Conservation (phyloP, 2,113 vertebrate species). For the Mirza zaza region DNA sequence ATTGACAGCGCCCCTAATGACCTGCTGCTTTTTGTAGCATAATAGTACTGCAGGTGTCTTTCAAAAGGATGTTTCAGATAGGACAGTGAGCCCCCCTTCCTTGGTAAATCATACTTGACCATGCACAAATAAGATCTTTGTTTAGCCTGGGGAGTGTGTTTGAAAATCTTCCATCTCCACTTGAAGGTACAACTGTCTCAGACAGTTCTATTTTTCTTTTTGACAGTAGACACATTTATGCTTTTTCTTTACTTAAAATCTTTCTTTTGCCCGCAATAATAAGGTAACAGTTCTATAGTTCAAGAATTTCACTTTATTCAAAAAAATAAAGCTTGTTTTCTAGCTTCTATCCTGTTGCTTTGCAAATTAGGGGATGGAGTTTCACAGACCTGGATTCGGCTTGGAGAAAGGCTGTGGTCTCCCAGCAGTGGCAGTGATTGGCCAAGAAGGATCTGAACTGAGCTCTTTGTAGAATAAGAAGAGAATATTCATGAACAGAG, state of each 20-base stretch:
- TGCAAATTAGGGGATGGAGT: not conserved
- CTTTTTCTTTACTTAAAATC: not conserved
- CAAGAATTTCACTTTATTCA: conserved; percentile 16
- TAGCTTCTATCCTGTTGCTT: not conserved
- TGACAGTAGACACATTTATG: not conserved
- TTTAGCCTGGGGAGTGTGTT: conserved; percentile 37
- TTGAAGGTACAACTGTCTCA: conserved; percentile 7
- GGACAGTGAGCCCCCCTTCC: conserved; percentile 44
- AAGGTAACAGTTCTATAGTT: not conserved
- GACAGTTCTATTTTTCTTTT: conserved; percentile 7
- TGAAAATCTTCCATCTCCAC: conserved; percentile 15
- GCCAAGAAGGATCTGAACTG: not conserved
- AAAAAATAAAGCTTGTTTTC: not conserved
- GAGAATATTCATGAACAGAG: not conserved
- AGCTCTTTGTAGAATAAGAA: not conserved
- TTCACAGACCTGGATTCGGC: not conserved
- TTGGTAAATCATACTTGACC: conserved; percentile 60
- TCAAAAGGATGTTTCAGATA: conserved; percentile 64
- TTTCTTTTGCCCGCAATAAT: conserved; percentile 2
- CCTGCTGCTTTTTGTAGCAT: conserved; percentile 45
- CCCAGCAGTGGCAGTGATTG: not conserved
- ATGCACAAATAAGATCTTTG: conserved; percentile 72
- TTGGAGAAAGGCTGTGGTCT: not conserved
- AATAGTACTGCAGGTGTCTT: conserved; percentile 71
- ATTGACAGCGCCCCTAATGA: conserved; percentile 72